Evolutionary conservation across 2,888 invertebrate genomes (phyloP).

Genomic region (Pyrgus malvae): DNA sequence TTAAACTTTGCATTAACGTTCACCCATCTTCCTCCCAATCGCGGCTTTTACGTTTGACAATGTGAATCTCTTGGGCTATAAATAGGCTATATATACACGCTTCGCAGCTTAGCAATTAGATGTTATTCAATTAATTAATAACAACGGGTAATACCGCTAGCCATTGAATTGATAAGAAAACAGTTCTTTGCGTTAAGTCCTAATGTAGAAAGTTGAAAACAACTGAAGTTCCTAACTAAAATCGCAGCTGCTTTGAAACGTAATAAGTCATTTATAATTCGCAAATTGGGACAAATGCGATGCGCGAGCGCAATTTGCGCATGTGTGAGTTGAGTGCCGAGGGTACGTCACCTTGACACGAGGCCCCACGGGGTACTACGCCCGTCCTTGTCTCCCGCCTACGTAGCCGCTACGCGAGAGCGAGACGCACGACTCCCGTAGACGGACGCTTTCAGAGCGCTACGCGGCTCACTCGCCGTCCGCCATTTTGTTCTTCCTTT

Average conservation of each 20-base stretch:
- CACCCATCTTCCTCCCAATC: too few relatives aligned
- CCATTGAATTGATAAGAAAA: too few relatives aligned
- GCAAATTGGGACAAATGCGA: constrained; percentile 46
- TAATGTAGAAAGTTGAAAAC: too few relatives aligned
- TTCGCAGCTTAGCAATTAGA: too few relatives aligned
- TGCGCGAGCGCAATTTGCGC: constrained; percentile 46
- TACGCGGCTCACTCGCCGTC: constrained; percentile 61
- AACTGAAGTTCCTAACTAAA: not conserved
- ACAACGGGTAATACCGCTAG: too few relatives aligned
- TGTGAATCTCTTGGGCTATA: too few relatives aligned
- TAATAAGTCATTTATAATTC: constrained; percentile 34
- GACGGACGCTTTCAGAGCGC: constrained; percentile 78
- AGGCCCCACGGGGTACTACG: constrained; percentile 66
- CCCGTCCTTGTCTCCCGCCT: constrained; percentile 51
- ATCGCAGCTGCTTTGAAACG: constrained; percentile 23
- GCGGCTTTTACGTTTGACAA: too few relatives aligned
- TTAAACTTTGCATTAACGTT: too few relatives aligned
- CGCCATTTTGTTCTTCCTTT: constrained; percentile 74
- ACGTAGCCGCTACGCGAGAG: constrained; percentile 54
- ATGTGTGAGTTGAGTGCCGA: constrained; percentile 46
- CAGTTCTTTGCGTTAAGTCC: too few relatives aligned
- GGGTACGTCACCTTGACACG: constrained; percentile 77
- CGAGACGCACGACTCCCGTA: constrained; percentile 60
- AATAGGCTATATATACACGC: too few relatives aligned
- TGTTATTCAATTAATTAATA: too few relatives aligned